Conservation (phyloP, 2,888 invertebrate genomes). For the Elaeidobius kamerunicus region DNA sequence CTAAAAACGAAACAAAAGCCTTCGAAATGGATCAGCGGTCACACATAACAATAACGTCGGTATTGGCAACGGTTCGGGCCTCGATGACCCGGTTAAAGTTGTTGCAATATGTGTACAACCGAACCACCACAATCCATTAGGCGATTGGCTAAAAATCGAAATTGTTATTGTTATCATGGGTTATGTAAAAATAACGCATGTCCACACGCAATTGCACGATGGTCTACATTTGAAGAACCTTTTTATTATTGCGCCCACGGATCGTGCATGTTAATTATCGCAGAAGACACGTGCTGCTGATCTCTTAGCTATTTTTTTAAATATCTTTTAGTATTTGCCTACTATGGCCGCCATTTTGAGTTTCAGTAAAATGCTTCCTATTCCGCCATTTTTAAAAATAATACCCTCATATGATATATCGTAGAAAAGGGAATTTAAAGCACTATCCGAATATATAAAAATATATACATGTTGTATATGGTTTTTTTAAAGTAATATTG, state of each 20-base stretch:
- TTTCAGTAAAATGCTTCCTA: no score
- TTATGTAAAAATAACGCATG: slow-evolving; percentile 18
- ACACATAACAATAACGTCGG: slow-evolving; percentile 14
- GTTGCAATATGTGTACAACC: slow-evolving; percentile 24
- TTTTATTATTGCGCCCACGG: no score
- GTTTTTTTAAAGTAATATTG: background rate
- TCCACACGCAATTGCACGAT: slow-evolving; percentile 8
- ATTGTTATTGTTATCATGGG: slow-evolving; percentile 21
- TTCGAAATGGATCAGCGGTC: slow-evolving; percentile 14
- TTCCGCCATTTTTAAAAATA: no score
- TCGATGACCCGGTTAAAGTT: slow-evolving; percentile 25
- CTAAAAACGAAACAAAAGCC: slow-evolving; percentile 12
- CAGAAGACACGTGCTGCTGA: background rate
- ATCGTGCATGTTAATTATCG: no score
- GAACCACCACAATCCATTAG: slow-evolving; percentile 21
- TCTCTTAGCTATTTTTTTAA: no score
- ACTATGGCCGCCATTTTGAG: no score
- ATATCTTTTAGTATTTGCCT: no score
- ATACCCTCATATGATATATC: no score
- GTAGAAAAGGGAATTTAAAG: no score
- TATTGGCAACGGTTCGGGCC: slow-evolving; percentile 19
- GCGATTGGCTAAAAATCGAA: slow-evolving; percentile 13
- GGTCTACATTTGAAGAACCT: slow-evolving; percentile 9
- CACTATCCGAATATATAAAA: no score
- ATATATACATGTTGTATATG: background rate